Percentiles rank a stretch among this genome's conserved stretches.
These are phyloP conservation scores for Aix galericulata DNA, from an alignment of 2,113 vertebrate genomes.

Conservation along the genomic window DNA sequence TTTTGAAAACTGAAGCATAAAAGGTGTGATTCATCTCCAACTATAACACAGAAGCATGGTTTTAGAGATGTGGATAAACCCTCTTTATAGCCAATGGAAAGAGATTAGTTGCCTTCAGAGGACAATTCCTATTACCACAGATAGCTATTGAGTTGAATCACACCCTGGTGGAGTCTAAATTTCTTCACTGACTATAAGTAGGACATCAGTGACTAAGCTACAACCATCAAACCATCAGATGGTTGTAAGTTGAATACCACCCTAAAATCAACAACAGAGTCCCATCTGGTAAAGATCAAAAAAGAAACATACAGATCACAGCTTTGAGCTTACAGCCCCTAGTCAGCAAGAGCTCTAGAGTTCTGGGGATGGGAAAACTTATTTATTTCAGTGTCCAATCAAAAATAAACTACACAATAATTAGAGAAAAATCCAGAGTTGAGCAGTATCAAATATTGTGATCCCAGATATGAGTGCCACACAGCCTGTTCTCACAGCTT, in stretches of 20 bases:
- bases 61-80: neutral
- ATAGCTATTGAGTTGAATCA: neutral
- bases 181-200: neutral
- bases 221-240: neutral
- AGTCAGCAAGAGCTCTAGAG: neutral
- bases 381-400: neutral
- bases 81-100: neutral
- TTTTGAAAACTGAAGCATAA: neutral
- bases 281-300: neutral
- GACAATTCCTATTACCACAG: neutral
- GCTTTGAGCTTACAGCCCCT: neutral
- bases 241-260: neutral
- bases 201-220: neutral
- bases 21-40: neutral
- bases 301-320: neutral
- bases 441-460: neutral
- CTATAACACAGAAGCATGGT: neutral
- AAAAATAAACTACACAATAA: neutral
- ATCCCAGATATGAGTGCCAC: neutral
- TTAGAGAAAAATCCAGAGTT: neutral
- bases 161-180: neutral
- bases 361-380: neutral
- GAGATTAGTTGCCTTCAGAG: neutral
- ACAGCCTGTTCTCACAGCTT: neutral
- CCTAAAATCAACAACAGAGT: neutral